Percentiles rank a stretch among this genome's conserved stretches.
Evolutionary conservation across 2,113 vertebrate species (phyloP).

Genomic region (Willisornis vidua): DNA sequence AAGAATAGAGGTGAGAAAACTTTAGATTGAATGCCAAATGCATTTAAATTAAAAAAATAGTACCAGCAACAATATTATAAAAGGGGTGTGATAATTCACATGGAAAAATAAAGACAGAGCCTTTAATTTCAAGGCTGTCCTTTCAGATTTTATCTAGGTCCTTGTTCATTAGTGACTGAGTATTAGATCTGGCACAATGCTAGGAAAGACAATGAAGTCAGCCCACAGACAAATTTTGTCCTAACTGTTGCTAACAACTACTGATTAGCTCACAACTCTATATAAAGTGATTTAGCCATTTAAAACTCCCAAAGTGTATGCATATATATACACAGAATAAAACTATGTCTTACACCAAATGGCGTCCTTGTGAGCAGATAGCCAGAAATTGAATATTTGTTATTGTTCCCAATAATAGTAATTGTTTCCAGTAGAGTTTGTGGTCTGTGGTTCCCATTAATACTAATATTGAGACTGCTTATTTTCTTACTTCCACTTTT

Average conservation of each 20-base stretch:
- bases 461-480: not conserved
- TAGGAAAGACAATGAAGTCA: not conserved
- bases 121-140: not conserved
- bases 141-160: constrained; percentile 19
- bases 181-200: not conserved
- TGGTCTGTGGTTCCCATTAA: not conserved
- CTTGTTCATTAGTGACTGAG: not conserved
- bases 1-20: not conserved
- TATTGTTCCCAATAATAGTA: not conserved
- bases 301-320: not conserved
- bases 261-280: not conserved
- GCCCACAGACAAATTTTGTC: not conserved
- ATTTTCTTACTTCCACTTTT: not conserved
- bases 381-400: not conserved
- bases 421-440: not conserved
- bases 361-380: not conserved
- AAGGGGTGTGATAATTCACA: not conserved
- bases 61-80: not conserved
- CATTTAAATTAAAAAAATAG: not conserved
- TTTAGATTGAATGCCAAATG: not conserved
- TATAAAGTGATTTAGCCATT: not conserved
- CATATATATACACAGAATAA: not conserved
- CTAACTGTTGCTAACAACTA: not conserved
- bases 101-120: not conserved
- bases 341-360: not conserved